A percentile compares a stretch with the other conserved stretches of the same genome.
Conservation (phyloP, 2,113 vertebrate genomes). For the Laticauda laticaudata region DNA sequence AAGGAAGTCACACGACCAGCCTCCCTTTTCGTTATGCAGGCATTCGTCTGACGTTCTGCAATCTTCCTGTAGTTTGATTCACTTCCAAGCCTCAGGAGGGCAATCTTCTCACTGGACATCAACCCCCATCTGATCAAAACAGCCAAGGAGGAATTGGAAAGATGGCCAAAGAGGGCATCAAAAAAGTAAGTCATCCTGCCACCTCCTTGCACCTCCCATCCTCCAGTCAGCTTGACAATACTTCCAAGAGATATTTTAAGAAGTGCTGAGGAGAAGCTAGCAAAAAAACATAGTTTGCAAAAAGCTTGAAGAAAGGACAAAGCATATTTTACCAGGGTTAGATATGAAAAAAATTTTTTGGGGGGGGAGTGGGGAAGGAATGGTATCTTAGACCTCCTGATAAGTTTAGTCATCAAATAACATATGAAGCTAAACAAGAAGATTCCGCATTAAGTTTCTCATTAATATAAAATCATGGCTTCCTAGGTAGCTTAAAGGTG, state of each 20-base stretch:
- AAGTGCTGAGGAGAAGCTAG: neutral
- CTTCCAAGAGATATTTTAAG: neutral
- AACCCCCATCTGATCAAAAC: neutral
- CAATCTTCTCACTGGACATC: neutral
- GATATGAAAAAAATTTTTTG: neutral
- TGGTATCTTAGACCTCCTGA: no score
- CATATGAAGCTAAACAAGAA: neutral
- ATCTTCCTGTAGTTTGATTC: neutral
- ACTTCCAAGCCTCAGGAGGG: neutral
- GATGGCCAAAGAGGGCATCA: neutral
- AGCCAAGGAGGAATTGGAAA: neutral
- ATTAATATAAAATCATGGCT: neutral
- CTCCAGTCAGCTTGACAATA: neutral
- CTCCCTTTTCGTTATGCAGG: neutral
- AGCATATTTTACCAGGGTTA: neutral
- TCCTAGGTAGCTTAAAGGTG: neutral
- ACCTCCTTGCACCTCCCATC: neutral
- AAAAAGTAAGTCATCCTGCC: neutral
- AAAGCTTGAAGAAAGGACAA: neutral
- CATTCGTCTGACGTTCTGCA: neutral
- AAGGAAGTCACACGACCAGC: rapidly evolving
- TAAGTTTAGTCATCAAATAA: no score
- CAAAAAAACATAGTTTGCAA: neutral
- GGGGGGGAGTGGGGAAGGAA: neutral
- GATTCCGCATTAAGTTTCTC: neutral